These are phyloP conservation scores for Meandrusa payeni DNA, from an alignment of 2,888 invertebrate genomes.

Conservation along the genomic window DNA sequence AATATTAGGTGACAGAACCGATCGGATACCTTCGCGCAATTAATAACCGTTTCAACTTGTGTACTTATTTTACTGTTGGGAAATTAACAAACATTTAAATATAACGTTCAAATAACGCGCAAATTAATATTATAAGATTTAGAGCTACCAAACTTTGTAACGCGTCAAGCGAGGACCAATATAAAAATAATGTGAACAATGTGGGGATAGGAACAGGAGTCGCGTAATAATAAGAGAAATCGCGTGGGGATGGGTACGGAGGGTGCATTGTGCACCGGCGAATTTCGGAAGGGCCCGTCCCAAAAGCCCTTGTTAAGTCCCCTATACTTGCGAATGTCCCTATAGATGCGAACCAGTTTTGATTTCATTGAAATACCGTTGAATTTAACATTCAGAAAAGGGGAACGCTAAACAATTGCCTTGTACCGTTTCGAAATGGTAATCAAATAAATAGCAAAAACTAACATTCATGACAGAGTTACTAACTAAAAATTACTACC, in stretches of 20 bases:
- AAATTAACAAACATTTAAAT: too few relatives aligned
- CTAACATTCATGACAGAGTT: background rate
- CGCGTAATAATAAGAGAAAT: slow-evolving; percentile 78
- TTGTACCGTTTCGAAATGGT: slow-evolving; percentile 14
- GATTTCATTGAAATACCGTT: slow-evolving; percentile 69
- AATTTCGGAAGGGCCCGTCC: slow-evolving; percentile 77
- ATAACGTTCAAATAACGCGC: too few relatives aligned
- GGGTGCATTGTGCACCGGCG: slow-evolving; percentile 80
- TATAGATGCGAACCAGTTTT: slow-evolving; percentile 79
- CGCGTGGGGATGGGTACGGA: slow-evolving; percentile 78
- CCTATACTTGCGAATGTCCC: slow-evolving; percentile 79
- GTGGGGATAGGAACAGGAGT: slow-evolving; percentile 75
- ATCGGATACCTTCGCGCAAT: slow-evolving; percentile 55
- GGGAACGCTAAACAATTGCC: slow-evolving; percentile 24
- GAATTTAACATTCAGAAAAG: slow-evolving; percentile 58
- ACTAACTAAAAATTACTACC: too few relatives aligned
- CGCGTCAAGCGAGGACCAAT: slow-evolving; percentile 71
- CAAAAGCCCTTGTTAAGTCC: slow-evolving; percentile 72
- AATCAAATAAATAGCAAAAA: slow-evolving; percentile 8
- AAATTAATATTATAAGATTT: too few relatives aligned
- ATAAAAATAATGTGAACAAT: slow-evolving; percentile 74
- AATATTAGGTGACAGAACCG: slow-evolving; percentile 77
- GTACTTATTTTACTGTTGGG: slow-evolving; percentile 25
- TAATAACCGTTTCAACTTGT: slow-evolving; percentile 44
- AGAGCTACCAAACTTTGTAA: slow-evolving; percentile 41